These are phyloP conservation scores for Rousettus leschenaultii DNA, from an alignment of 2,113 vertebrate genomes.

Conservation along the genomic window DNA sequence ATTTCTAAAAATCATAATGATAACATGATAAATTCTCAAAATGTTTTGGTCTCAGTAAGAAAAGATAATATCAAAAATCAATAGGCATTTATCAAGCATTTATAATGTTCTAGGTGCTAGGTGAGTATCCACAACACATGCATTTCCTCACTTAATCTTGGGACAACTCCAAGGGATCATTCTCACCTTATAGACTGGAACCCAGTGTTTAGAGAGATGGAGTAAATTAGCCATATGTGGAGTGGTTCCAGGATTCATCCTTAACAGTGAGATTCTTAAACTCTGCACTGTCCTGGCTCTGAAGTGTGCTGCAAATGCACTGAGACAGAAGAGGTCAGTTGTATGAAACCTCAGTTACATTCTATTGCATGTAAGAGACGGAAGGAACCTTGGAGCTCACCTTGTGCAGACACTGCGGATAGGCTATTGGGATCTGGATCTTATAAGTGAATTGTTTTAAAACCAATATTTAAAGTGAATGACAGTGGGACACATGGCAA, in stretches of 20 bases:
- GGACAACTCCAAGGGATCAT: neutral
- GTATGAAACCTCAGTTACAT: neutral
- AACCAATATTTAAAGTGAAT: neutral
- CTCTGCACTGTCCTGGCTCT: neutral
- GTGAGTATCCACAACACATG: neutral
- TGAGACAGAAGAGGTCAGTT: neutral
- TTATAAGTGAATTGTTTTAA: neutral
- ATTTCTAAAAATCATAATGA: neutral
- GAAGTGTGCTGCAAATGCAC: neutral
- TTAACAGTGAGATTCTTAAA: neutral
- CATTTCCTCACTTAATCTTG: neutral
- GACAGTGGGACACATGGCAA: neutral
- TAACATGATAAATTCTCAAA: neutral
- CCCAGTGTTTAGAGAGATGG: neutral
- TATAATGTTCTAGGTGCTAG: neutral
- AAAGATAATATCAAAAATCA: neutral
- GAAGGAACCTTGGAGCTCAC: neutral
- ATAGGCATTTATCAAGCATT: neutral
- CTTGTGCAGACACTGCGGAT: too few species aligned
- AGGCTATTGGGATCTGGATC: too few species aligned
- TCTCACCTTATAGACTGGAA: neutral
- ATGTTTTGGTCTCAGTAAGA: neutral
- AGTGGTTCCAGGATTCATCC: neutral
- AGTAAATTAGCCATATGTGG: neutral
- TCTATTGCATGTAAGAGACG: neutral